phyloP scores from a whole-genome alignment of 2,113 vertebrate genomes.

The Vidua chalybeata region DNA sequence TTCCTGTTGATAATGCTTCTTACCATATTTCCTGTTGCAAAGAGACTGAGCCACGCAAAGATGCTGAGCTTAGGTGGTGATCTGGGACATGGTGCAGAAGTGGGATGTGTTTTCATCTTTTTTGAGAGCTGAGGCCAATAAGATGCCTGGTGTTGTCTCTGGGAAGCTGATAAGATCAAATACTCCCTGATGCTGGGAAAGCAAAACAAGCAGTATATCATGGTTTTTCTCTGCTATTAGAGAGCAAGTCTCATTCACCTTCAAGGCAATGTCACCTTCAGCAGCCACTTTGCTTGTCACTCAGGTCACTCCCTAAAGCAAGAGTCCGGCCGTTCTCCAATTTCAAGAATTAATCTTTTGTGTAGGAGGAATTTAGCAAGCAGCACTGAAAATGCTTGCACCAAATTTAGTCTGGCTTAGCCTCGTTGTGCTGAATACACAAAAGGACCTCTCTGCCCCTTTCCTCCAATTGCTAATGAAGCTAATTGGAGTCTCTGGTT shows the following conservation, averaged over 20 bases:
- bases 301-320: background rate
- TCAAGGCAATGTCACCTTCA: slow-evolving; percentile 19
- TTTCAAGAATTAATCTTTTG: slow-evolving; percentile 20
- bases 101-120: slow-evolving; percentile 23
- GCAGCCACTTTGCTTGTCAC: background rate
- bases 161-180: slow-evolving; percentile 8
- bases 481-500: background rate
- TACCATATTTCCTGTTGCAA: slow-evolving; percentile 60
- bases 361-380: background rate
- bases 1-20: slow-evolving; percentile 63
- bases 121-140: slow-evolving; percentile 13
- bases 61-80: background rate
- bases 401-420: background rate
- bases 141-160: background rate
- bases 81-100: background rate
- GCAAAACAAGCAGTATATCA: background rate
- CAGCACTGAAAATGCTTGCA: background rate
- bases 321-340: background rate
- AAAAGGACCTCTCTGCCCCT: background rate
- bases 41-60: slow-evolving; percentile 1
- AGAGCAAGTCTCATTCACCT: background rate
- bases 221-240: background rate
- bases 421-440: background rate
- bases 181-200: background rate
- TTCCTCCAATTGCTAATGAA: background rate